Percentiles rank a stretch among this genome's conserved stretches.
Conservation (phyloP, 2,888 invertebrate genomes). For the Ornithoptera priamus region DNA sequence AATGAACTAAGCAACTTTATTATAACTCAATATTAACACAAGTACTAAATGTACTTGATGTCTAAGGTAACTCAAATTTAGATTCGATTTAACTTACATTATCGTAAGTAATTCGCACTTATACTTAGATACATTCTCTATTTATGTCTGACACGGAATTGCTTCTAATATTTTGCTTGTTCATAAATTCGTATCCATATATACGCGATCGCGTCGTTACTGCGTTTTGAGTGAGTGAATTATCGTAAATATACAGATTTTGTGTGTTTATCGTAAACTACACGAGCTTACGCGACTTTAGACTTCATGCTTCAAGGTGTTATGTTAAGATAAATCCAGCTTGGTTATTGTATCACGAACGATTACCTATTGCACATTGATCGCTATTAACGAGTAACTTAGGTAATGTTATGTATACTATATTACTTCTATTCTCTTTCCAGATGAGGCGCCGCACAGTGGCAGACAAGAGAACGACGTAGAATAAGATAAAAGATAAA, state of each 20-base stretch:
- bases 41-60: no score
- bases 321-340: constrained; percentile 11
- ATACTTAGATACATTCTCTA: background rate
- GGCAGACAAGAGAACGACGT: no score
- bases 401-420: no score
- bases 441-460: no score
- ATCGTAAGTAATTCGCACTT: background rate
- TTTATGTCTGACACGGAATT: background rate
- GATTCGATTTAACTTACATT: background rate
- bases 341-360: no score
- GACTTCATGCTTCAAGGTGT: constrained; percentile 13
- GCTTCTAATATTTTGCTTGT: constrained; percentile 8
- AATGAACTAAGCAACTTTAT: no score
- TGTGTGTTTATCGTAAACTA: constrained; percentile 15
- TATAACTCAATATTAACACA: no score
- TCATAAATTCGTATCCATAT: constrained; percentile 27
- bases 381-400: no score
- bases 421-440: no score
- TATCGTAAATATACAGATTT: constrained; percentile 29
- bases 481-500: no score
- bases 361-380: no score
- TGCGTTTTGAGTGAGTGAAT: constrained; percentile 14
- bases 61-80: background rate
- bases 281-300: constrained; percentile 7
- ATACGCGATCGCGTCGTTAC: constrained; percentile 17